These are phyloP conservation scores for Alligator sinensis DNA, from an alignment of 2,113 vertebrate species.

Conservation along the genomic window DNA sequence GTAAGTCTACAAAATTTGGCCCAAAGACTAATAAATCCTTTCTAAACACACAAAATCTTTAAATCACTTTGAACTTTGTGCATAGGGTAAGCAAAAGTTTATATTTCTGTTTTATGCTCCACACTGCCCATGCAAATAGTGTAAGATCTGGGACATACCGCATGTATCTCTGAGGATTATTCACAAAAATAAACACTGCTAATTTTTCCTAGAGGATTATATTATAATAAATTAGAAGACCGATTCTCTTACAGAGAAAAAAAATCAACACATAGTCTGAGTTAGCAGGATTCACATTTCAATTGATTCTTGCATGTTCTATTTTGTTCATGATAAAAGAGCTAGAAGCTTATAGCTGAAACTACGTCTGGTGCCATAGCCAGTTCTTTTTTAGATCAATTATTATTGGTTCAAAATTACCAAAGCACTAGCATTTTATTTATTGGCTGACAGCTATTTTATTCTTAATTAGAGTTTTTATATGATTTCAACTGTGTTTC, in stretches of 20 bases:
- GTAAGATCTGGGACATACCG: not conserved
- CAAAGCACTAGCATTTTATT: slow-evolving; percentile 23
- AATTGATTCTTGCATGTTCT: not conserved
- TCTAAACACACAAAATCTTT: not conserved
- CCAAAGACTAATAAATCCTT: not conserved
- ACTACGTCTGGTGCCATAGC: not conserved
- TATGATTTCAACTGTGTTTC: slow-evolving; percentile 23
- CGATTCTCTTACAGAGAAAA: not conserved
- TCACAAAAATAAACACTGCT: not conserved
- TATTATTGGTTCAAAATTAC: slow-evolving; percentile 31
- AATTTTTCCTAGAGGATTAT: not conserved
- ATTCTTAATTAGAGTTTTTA: slow-evolving; percentile 40
- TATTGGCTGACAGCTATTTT: slow-evolving; percentile 52
- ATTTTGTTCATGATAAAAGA: not conserved
- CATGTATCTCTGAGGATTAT: fast-evolving
- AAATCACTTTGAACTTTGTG: not conserved
- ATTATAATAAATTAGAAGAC: not conserved
- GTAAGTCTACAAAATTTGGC: not conserved
- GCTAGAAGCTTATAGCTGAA: not conserved
- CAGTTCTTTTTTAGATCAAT: not conserved
- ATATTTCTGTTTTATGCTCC: not conserved
- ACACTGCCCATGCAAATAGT: fast-evolving
- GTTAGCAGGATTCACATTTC: not conserved
- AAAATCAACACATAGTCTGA: not conserved
- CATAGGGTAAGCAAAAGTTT: not conserved